Percentiles rank a stretch among this genome's conserved stretches.
Evolutionary conservation across 2,797 vertebrate species (phyloP).

Genomic region (Tapera naevia): DNA sequence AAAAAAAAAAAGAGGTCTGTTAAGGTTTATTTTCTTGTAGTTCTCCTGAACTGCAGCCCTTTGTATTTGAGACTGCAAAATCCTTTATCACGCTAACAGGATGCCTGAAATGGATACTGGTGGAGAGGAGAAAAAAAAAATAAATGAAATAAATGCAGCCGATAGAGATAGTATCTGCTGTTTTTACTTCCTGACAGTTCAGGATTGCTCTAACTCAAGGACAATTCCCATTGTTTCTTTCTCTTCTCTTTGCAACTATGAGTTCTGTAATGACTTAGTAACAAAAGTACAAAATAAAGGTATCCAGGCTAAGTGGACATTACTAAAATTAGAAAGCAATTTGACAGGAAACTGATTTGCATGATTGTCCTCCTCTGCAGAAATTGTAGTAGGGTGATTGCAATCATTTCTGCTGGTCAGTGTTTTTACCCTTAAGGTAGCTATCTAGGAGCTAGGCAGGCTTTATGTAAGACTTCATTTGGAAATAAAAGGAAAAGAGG

Average conservation of each 20-base stretch:
- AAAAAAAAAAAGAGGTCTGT: neutral
- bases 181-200: neutral
- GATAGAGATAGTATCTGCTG: neutral
- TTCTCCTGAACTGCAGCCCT: neutral
- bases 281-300: neutral
- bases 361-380: neutral
- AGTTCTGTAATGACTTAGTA: neutral
- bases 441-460: neutral
- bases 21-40: neutral
- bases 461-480: neutral
- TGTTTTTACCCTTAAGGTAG: neutral
- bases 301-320: neutral
- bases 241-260: neutral
- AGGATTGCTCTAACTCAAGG: neutral
- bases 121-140: neutral
- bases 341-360: neutral
- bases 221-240: neutral
- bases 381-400: neutral
- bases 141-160: neutral
- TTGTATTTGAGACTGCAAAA: neutral
- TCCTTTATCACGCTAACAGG: neutral
- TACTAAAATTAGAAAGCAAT: neutral
- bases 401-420: slow-evolving; percentile 14
- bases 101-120: neutral
- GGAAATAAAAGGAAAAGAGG: neutral